These are phyloP conservation scores for Apodemus sylvaticus DNA, from an alignment of 2,113 vertebrate genomes.

Conservation along the genomic window DNA sequence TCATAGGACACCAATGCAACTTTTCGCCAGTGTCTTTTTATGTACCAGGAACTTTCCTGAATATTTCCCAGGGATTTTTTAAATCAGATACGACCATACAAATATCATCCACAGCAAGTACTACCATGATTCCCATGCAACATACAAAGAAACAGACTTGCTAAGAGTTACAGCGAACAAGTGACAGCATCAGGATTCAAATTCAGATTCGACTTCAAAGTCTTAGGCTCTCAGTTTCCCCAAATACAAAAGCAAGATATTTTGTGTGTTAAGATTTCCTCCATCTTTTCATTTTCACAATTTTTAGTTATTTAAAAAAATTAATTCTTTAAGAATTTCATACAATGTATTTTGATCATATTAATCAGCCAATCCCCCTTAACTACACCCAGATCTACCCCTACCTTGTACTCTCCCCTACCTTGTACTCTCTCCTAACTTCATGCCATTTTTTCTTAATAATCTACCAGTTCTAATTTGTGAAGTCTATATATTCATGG, in stretches of 20 bases:
- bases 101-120: neutral
- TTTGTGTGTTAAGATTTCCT: neutral
- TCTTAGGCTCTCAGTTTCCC: neutral
- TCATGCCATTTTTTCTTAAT: neutral
- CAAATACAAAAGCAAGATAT: neutral
- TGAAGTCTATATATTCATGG: neutral
- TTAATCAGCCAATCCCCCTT: neutral
- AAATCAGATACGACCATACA: neutral
- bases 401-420: too few species aligned
- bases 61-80: neutral
- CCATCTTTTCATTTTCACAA: neutral
- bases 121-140: neutral
- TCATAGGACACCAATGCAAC: neutral
- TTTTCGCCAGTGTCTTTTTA: conserved; percentile 6
- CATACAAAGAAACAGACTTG: neutral
- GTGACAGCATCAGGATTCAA: neutral
- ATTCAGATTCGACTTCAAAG: neutral
- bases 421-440: neutral
- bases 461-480: neutral
- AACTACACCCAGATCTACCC: neutral
- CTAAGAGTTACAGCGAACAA: neutral
- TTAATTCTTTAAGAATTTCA: neutral
- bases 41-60: neutral
- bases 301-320: neutral
- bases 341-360: neutral